phyloP scores from a whole-genome alignment of 2,888 invertebrate species.

The Lepidochrysops patricia region DNA sequence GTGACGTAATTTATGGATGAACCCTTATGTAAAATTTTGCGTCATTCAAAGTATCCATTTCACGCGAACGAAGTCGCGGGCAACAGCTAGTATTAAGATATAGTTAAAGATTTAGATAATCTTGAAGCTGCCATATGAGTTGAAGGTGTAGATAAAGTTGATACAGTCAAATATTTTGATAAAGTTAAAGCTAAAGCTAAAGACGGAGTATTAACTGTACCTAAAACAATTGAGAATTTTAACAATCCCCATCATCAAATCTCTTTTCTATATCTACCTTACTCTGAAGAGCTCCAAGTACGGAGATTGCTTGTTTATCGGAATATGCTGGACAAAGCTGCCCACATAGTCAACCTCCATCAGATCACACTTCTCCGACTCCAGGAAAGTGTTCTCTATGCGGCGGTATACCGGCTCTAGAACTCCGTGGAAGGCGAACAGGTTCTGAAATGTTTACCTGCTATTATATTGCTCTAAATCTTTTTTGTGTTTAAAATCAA shows the following conservation, averaged over 20 bases:
- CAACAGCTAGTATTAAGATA: too few relatives aligned
- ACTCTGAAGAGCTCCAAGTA: conserved; percentile 51
- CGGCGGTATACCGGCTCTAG: conserved; percentile 61
- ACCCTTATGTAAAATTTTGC: too few relatives aligned
- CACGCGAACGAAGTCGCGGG: too few relatives aligned
- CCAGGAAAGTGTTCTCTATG: conserved; percentile 67
- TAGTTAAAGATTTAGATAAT: too few relatives aligned
- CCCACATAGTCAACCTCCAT: conserved; percentile 58
- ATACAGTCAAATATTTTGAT: too few relatives aligned
- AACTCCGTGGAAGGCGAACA: conserved; percentile 69
- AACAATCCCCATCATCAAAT: too few relatives aligned
- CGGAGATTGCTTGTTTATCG: conserved; percentile 47
- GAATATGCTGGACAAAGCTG: conserved; percentile 40
- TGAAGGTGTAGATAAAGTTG: neutral
- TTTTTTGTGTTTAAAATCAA: neutral
- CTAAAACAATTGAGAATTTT: too few relatives aligned
- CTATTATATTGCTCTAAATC: neutral
- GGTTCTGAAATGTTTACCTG: conserved; percentile 36
- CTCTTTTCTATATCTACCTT: conserved; percentile 44
- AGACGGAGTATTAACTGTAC: too few relatives aligned
- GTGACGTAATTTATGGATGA: too few relatives aligned
- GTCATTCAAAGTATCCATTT: too few relatives aligned
- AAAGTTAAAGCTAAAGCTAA: too few relatives aligned
- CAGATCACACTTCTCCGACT: conserved; percentile 74
- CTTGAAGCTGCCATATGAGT: too few relatives aligned